A percentile compares a stretch with the other conserved stretches of the same genome.
phyloP scores from a whole-genome alignment of 2,113 vertebrate genomes.

The Sardina pilchardus region DNA sequence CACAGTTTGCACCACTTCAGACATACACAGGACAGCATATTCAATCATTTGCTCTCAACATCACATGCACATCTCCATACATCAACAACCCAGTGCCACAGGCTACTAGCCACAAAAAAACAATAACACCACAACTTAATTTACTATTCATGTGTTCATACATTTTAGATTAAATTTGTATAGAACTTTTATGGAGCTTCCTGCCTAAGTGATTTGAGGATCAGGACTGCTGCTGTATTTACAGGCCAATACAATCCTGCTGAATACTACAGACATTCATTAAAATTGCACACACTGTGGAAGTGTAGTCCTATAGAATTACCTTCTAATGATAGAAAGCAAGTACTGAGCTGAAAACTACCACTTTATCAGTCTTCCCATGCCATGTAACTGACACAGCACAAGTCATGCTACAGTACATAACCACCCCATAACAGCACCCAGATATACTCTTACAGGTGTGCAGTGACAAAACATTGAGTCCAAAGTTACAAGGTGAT shows the following conservation, averaged over 20 bases:
- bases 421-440: not conserved
- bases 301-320: too few relatives aligned
- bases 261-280: too few relatives aligned
- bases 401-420: not conserved
- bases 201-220: too few relatives aligned
- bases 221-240: not conserved
- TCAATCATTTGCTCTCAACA: not conserved
- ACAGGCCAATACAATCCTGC: too few relatives aligned
- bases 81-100: not conserved
- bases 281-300: too few relatives aligned
- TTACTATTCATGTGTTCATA: not conserved
- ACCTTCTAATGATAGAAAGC: too few relatives aligned
- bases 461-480: not conserved
- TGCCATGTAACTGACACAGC: not conserved
- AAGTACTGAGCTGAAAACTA: too few relatives aligned
- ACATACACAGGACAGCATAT: too few relatives aligned
- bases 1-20: not conserved
- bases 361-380: not conserved
- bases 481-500: not conserved
- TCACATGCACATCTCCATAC: not conserved
- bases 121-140: not conserved
- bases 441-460: not conserved
- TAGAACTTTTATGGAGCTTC: too few relatives aligned
- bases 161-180: not conserved
- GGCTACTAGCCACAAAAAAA: not conserved